phyloP scores from a whole-genome alignment of 1,140 invertebrate genomes.

The Magallana gigas region DNA sequence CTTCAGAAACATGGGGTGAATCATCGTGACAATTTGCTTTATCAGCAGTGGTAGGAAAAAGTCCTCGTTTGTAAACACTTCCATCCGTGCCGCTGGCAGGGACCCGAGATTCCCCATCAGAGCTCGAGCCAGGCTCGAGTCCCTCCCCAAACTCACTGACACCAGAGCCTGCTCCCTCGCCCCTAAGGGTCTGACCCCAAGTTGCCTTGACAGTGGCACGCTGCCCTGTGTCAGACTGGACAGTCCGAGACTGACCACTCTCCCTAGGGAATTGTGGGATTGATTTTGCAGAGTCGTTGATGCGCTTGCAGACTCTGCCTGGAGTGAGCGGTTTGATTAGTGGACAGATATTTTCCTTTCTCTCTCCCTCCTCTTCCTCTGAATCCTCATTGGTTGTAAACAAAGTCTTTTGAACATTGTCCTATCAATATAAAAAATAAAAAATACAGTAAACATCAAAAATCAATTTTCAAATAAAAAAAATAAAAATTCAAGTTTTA shows the following conservation, averaged over 20 bases:
- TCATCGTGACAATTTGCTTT: conserved; percentile 37
- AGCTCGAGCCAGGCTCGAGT: neutral
- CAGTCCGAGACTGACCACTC: neutral
- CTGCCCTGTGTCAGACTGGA: neutral
- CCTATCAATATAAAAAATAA: conserved; percentile 2
- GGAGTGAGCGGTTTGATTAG: neutral
- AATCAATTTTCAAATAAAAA: too few species aligned
- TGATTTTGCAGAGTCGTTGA: conserved; percentile 4
- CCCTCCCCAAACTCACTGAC: neutral
- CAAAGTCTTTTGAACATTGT: conserved; percentile 38
- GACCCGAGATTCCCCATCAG: conserved; percentile 4
- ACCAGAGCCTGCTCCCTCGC: too few species aligned
- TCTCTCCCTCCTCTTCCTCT: conserved; percentile 36
- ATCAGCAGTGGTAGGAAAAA: conserved; percentile 27
- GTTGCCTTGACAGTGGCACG: too few species aligned
- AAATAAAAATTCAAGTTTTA: too few species aligned
- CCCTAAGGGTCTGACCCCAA: too few species aligned
- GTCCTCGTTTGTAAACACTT: conserved; percentile 32
- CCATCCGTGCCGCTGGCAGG: conserved; percentile 15
- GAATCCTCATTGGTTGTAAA: conserved; percentile 43
- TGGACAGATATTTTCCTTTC: conserved; percentile 45
- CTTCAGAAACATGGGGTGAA: conserved; percentile 32
- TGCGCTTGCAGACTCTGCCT: neutral
- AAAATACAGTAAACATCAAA: too few species aligned
- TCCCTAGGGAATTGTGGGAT: neutral